Evolutionary conservation across 2,797 vertebrate genomes (phyloP).

Genomic region (Gambusia yucatana): DNA sequence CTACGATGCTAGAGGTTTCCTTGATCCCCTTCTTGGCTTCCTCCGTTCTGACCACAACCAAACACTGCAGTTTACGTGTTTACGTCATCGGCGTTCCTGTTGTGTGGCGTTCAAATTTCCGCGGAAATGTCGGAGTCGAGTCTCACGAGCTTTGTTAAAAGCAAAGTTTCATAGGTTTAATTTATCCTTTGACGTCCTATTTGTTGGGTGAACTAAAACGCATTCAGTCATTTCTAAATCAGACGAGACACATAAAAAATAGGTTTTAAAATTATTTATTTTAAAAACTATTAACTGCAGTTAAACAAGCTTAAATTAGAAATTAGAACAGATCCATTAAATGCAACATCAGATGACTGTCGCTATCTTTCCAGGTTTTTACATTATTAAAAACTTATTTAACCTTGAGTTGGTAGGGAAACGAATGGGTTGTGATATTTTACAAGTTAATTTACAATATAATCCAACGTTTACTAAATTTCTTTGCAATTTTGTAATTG

Average conservation of each 20-base stretch:
- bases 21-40: constrained; percentile 66
- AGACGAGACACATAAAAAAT: neutral
- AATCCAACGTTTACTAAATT: neutral
- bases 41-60: constrained; percentile 48
- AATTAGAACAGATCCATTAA: neutral
- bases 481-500: neutral
- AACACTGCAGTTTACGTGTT: constrained; percentile 35
- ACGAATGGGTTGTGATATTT: neutral
- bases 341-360: neutral
- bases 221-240: neutral
- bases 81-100: constrained; percentile 45
- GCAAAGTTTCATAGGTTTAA: neutral
- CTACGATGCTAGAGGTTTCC: constrained; percentile 62
- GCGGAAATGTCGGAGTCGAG: neutral
- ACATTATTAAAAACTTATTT: neutral
- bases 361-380: neutral
- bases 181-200: neutral
- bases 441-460: neutral
- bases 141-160: neutral
- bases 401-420: neutral
- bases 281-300: neutral
- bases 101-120: constrained; percentile 26
- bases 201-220: neutral
- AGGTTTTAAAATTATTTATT: neutral
- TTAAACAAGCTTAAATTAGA: neutral